Base-by-base conservation (phyloP, 2,888 invertebrate genomes). In the Brachycybe producta region DNA sequence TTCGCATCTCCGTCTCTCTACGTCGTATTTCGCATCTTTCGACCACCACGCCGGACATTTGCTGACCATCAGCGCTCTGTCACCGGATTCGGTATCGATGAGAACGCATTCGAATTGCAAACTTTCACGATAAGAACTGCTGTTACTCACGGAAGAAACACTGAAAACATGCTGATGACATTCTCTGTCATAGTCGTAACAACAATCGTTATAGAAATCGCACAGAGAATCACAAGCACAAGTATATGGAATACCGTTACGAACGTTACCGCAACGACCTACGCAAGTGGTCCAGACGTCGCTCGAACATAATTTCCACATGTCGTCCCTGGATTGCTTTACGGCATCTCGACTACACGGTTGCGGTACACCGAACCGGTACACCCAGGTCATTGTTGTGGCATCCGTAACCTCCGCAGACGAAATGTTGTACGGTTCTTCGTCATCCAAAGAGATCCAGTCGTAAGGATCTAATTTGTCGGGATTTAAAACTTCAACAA, bases 281-380 rank as follows among this genome's bases (percentile, higher is more conserved):
- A 52, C 52, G 47, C 52, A 52, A 8, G 52, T 30, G 28, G 46
- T 52, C 52, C 52, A 52, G 13, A 45, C 32, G 27, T 39, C 39
- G 47, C 39, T 39, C 5, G 39, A 21, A 34, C 47, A 47, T 23
- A 39, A 5, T 2, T 38, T 26, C 47, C 38, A 47, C n/a, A n/a
- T n/a, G n/a, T n/a, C n/a, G n/a, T n/a, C n/a, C n/a, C n/a, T n/a
- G n/a, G n/a, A n/a, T n/a, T n/a, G n/a, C n/a, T n/a, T n/a, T n/a
- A n/a, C n/a, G n/a, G n/a, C n/a, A n/a, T n/a, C n/a, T n/a, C n/a
- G n/a, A n/a, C n/a, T n/a, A n/a, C n/a, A n/a, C n/a, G n/a, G n/a
- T n/a, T n/a, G n/a, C n/a, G n/a, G n/a, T n/a, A n/a, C n/a, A n/a
- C n/a, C n/a, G n/a, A n/a, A n/a, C n/a, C n/a, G n/a, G n/a, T n/a